These are phyloP conservation scores for Todiramphus chloris DNA, from an alignment of 2,113 vertebrate genomes.

Conservation along the genomic window DNA sequence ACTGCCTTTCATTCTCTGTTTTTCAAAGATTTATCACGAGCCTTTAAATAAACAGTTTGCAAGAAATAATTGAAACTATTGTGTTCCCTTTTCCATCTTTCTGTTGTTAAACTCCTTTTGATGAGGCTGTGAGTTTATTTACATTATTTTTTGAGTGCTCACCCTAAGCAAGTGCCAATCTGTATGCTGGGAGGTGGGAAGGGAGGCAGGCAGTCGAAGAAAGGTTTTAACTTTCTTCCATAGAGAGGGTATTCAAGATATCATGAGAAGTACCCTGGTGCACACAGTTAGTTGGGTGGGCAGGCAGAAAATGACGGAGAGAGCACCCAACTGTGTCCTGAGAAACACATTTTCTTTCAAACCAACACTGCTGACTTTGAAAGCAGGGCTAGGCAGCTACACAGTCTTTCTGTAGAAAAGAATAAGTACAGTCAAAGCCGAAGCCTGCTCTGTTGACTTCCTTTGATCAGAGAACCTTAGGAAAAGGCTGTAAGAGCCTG, in stretches of 20 bases:
- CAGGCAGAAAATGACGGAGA: neutral
- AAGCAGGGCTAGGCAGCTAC: neutral
- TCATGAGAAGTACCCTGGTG: neutral
- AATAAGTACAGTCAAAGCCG: neutral
- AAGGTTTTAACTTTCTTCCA: neutral
- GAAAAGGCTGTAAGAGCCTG: neutral
- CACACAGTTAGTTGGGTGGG: accelerated
- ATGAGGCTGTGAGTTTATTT: neutral
- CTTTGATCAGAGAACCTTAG: neutral
- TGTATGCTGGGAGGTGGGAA: neutral
- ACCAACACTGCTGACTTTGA: neutral
- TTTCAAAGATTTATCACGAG: neutral
- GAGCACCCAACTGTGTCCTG: neutral
- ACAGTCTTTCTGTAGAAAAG: neutral
- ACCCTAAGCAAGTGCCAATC: neutral
- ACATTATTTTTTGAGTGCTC: neutral
- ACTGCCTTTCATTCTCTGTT: neutral
- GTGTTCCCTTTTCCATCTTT: neutral
- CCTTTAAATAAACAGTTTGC: neutral
- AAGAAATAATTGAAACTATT: neutral
- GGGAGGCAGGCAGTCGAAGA: neutral
- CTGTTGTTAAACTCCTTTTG: neutral
- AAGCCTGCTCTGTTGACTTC: neutral
- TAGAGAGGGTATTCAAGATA: neutral
- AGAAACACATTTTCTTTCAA: conserved; percentile 1